Conservation (phyloP, 2,888 invertebrate species). For the Zygothrica quintamaculata region DNA sequence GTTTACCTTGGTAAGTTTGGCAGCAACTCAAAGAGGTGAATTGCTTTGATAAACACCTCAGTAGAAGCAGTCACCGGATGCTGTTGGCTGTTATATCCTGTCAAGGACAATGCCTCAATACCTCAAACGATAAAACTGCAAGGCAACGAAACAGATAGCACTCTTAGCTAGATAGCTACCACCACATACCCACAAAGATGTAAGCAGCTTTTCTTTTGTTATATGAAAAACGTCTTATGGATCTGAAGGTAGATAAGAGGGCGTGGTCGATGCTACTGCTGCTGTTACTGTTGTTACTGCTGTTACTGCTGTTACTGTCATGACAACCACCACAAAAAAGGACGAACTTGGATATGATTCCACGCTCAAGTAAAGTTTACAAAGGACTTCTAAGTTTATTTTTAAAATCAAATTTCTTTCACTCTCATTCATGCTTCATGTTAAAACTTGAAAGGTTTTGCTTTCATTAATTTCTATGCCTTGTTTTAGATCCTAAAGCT, state of each 20-base stretch:
- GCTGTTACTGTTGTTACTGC: slow-evolving; percentile 18
- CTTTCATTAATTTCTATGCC: slow-evolving; percentile 13
- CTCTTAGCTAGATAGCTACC: slow-evolving; percentile 6
- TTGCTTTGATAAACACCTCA: slow-evolving; percentile 58
- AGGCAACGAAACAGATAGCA: slow-evolving; percentile 20
- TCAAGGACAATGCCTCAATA: slow-evolving; percentile 36
- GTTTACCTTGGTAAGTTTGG: slow-evolving; percentile 17
- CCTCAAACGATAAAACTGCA: slow-evolving; percentile 32
- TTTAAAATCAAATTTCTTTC: slow-evolving; percentile 56
- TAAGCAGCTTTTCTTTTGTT: slow-evolving; percentile 71
- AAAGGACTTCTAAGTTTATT: slow-evolving; percentile 24
- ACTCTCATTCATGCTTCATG: slow-evolving; percentile 17
- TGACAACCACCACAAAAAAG: slow-evolving; percentile 35
- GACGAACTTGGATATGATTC: not conserved
- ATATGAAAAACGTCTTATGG: slow-evolving; percentile 35
- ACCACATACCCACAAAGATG: slow-evolving; percentile 1
- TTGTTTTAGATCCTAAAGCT: not conserved
- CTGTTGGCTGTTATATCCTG: slow-evolving; percentile 20
- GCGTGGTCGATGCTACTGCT: slow-evolving; percentile 15
- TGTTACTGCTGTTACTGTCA: slow-evolving; percentile 36
- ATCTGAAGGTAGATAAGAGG: slow-evolving; percentile 12
- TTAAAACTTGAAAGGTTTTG: not conserved
- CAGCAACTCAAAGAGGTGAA: slow-evolving; percentile 52
- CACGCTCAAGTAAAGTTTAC: slow-evolving; percentile 29
- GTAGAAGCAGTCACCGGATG: slow-evolving; percentile 1